Evolutionary conservation across 2,113 vertebrate genomes (phyloP).

Genomic region (Sterrhoptilus dennistouni): DNA sequence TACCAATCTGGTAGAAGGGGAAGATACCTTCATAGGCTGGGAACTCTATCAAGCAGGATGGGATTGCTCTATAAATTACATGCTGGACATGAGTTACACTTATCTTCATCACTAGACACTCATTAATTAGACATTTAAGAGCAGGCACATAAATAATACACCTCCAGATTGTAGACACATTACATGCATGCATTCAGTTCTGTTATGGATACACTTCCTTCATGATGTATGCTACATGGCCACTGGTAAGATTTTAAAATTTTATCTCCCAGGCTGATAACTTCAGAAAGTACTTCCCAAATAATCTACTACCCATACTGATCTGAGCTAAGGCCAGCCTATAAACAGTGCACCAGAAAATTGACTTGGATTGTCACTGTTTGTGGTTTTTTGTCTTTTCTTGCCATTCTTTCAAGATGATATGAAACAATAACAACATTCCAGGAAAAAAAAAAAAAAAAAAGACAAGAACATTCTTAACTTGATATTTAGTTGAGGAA

Average conservation of each 20-base stretch:
- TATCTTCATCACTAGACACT: background rate
- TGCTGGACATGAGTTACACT: background rate
- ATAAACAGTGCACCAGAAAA: constrained; percentile 12
- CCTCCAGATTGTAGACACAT: background rate
- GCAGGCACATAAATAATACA: constrained; percentile 52
- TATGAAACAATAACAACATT: background rate
- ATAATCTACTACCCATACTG: constrained; percentile 60
- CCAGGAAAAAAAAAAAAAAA: background rate
- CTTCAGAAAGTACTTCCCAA: constrained; percentile 64
- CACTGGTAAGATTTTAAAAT: constrained; percentile 59
- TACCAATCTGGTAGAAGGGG: background rate
- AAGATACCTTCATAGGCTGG: background rate
- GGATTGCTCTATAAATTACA: background rate
- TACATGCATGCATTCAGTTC: background rate
- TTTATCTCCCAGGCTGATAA: constrained; percentile 17
- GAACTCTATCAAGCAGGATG: background rate
- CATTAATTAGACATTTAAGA: constrained; percentile 33
- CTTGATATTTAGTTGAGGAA: background rate
- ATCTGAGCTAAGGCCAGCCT: constrained; percentile 56
- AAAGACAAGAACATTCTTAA: background rate
- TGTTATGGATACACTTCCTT: background rate
- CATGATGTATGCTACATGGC: background rate
- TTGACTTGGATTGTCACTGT: background rate
- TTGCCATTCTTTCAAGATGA: background rate
- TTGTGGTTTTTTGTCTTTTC: background rate